Conservation (phyloP, 2,113 vertebrate species). For the Saguinus midas region DNA sequence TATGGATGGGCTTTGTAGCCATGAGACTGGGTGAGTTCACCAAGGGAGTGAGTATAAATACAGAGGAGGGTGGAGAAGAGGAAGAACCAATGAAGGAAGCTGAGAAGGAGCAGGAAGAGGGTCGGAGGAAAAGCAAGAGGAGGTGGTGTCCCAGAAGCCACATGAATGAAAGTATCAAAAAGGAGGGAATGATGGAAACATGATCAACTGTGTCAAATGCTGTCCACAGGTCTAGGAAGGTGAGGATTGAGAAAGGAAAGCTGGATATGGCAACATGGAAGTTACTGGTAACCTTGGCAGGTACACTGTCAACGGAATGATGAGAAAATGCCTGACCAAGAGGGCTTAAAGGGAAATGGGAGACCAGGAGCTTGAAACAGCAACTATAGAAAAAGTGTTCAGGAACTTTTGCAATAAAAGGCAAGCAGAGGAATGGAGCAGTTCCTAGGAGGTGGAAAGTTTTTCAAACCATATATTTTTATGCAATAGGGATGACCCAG, state of each 20-base stretch:
- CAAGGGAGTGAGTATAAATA: neutral
- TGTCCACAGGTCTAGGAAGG: neutral
- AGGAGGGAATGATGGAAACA: neutral
- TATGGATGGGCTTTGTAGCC: neutral
- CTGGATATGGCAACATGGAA: neutral
- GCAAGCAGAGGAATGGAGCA: neutral
- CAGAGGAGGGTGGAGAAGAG: neutral
- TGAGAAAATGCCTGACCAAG: neutral
- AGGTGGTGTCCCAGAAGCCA: neutral
- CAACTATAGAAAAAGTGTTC: neutral
- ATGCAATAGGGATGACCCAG: neutral
- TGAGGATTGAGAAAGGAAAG: neutral
- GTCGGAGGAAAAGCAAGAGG: neutral
- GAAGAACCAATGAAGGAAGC: neutral
- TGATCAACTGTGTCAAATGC: neutral
- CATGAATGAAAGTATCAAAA: neutral
- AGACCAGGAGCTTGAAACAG: neutral
- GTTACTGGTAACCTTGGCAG: neutral
- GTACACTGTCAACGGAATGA: neutral
- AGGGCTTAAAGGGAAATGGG: neutral
- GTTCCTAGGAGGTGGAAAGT: neutral
- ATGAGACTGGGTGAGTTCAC: neutral
- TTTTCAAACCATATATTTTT: neutral
- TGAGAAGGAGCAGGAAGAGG: neutral
- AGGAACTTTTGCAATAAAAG: neutral